Base-by-base conservation (phyloP, 2,113 vertebrate species). In the Fukomys damarensis region DNA sequence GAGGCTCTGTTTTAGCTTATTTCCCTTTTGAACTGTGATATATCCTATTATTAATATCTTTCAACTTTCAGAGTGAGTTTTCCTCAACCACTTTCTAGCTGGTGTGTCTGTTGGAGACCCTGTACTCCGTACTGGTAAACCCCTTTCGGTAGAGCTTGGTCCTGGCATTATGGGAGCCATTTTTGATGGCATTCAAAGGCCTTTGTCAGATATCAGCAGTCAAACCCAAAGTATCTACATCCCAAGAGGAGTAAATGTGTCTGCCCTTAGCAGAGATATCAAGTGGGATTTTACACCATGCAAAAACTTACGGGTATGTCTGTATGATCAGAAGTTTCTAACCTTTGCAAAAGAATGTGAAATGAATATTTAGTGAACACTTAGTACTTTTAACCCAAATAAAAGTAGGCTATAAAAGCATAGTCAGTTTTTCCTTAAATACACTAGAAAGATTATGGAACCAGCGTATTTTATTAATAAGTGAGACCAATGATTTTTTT, bases 91-190 rank as follows among this genome's bases (percentile, higher is more conserved):
- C 74, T 84, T 84, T 92, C 79, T 88, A 99, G 99, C 99, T 96
- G 99, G 99, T 77, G 99, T 99, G 93, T 99, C 99, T 59, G 99
- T 99, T 58, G 99, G 99, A 93, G 99, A 99, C 97, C 99, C 99
- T 26, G 99, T 99, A 41, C 99, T 99, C 58, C 99, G 99, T 17
- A 99, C 99, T 16, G 99, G 99, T 32, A 99, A 99, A 97, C 99
- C 99, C 2, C 99, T 99, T 1, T 99, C 99, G 0, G 99, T 99
- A 22, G 99, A 99, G 97, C 97, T 99, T 84, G 99, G 99, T 30
- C 99, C 99, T 91, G 99, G 99, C 96, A 99, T 99, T 96, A 99
- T 99, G 99, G 99, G 99, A 83, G 99, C 99, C 93, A 99, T 99
- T 98, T 99, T 99, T 99, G 99, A 99, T 95, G 99, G 99, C 97